phyloP scores from a whole-genome alignment of 2,888 invertebrate species.

The Brenthis ino region DNA sequence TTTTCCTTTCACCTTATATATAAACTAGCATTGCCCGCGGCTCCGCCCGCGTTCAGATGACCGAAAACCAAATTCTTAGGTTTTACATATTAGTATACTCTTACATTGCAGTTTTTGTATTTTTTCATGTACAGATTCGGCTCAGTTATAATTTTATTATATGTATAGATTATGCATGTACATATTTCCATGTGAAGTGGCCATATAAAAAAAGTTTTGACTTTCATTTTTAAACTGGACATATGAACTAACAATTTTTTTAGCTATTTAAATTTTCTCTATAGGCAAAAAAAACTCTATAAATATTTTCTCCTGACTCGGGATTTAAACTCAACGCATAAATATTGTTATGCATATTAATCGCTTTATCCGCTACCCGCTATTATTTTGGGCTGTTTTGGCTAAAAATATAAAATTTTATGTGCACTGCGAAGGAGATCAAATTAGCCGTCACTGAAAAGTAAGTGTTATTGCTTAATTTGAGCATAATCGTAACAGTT shows the following conservation, averaged over 20 bases:
- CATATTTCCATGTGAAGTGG: background rate
- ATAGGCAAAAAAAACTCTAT: too few relatives aligned
- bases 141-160: too few relatives aligned
- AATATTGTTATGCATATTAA: background rate
- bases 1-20: too few relatives aligned
- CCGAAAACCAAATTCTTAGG: too few relatives aligned
- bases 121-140: too few relatives aligned
- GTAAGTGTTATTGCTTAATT: constrained; percentile 81
- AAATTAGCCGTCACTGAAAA: constrained; percentile 62
- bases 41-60: too few relatives aligned
- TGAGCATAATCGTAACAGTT: constrained; percentile 67
- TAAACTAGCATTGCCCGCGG: too few relatives aligned
- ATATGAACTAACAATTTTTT: background rate
- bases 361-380: constrained; percentile 40
- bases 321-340: background rate
- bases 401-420: constrained; percentile 79
- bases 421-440: constrained; percentile 60
- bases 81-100: too few relatives aligned
- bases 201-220: too few relatives aligned
- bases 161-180: too few relatives aligned
- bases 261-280: background rate
- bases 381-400: constrained; percentile 36
- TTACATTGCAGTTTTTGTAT: too few relatives aligned
- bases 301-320: background rate
- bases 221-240: background rate